A percentile compares a stretch with the other conserved stretches of the same genome.
Evolutionary conservation across 2,113 vertebrate genomes (phyloP).

Genomic region (Lasiurus cinereus): DNA sequence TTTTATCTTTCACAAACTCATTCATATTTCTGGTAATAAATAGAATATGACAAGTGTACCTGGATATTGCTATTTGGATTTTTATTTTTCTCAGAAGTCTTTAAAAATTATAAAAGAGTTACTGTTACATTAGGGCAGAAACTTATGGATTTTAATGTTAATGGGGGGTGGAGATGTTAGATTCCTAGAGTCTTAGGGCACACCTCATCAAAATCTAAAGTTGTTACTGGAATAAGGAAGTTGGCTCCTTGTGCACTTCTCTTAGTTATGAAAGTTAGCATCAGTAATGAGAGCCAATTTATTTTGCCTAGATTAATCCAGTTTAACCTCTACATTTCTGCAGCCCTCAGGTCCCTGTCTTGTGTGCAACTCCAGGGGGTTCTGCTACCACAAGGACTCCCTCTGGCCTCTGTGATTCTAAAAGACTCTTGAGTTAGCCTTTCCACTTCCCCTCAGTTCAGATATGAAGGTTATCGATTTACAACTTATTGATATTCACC

Average conservation of each 20-base stretch:
- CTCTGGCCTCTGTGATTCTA: neutral
- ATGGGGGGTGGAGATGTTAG: neutral
- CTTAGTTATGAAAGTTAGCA: neutral
- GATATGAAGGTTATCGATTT: neutral
- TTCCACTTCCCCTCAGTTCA: neutral
- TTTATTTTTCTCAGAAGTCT: constrained; percentile 54
- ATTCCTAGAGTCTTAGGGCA: neutral
- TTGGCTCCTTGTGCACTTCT: neutral
- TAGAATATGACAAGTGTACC: neutral
- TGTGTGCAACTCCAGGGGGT: neutral
- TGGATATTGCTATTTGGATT: constrained; percentile 27
- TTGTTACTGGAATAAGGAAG: neutral
- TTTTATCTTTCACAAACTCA: constrained; percentile 50
- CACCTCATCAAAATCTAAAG: neutral
- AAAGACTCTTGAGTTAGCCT: neutral
- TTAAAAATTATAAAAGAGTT: constrained; percentile 40
- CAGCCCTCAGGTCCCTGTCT: neutral
- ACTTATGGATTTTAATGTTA: constrained; percentile 2
- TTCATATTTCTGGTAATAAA: constrained; percentile 34
- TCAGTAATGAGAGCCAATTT: neutral
- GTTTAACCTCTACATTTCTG: neutral
- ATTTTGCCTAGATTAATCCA: neutral
- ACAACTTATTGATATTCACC: neutral
- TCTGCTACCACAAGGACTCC: constrained; percentile 1
- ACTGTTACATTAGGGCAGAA: neutral